Evolutionary conservation across 2,888 invertebrate species (phyloP).

Genomic region (Cremastinae sp.): DNA sequence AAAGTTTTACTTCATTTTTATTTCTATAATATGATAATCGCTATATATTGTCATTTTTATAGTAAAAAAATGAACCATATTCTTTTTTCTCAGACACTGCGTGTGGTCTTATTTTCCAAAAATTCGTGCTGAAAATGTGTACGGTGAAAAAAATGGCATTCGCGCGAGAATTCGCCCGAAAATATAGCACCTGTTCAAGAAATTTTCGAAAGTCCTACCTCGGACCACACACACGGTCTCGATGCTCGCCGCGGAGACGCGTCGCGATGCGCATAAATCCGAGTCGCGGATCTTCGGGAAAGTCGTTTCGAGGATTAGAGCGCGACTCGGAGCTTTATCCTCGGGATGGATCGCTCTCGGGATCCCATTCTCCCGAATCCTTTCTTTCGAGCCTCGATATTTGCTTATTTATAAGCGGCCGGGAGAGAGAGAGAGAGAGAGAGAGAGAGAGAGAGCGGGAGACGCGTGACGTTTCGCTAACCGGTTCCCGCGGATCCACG

Average conservation of each 20-base stretch:
- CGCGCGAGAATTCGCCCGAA: slow-evolving; percentile 53
- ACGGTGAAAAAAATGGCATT: not conserved
- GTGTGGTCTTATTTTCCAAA: no score
- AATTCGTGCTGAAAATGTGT: no score
- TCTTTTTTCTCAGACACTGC: no score
- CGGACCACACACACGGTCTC: slow-evolving; percentile 49
- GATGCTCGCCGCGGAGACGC: not conserved
- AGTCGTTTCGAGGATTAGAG: slow-evolving; percentile 45
- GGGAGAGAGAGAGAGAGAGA: no score
- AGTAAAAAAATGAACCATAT: no score
- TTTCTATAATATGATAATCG: no score
- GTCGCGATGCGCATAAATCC: slow-evolving; percentile 41
- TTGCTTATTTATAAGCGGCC: slow-evolving; percentile 6
- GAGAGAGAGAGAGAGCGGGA: no score
- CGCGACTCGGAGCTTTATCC: slow-evolving; percentile 9
- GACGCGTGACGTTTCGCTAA: slow-evolving; percentile 25
- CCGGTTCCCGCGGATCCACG: slow-evolving; percentile 47
- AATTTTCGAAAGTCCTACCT: slow-evolving; percentile 15
- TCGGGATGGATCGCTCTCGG: not conserved
- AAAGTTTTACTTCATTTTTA: no score
- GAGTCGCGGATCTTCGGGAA: slow-evolving; percentile 4
- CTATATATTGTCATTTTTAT: no score
- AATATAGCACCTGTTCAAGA: slow-evolving; percentile 66
- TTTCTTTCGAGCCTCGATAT: no score
- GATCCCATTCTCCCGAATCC: slow-evolving; percentile 6